Percentiles rank a stretch among this genome's conserved stretches.
These are phyloP conservation scores for Cecidostiba fungosa DNA, from an alignment of 2,888 invertebrate species.

Conservation along the genomic window DNA sequence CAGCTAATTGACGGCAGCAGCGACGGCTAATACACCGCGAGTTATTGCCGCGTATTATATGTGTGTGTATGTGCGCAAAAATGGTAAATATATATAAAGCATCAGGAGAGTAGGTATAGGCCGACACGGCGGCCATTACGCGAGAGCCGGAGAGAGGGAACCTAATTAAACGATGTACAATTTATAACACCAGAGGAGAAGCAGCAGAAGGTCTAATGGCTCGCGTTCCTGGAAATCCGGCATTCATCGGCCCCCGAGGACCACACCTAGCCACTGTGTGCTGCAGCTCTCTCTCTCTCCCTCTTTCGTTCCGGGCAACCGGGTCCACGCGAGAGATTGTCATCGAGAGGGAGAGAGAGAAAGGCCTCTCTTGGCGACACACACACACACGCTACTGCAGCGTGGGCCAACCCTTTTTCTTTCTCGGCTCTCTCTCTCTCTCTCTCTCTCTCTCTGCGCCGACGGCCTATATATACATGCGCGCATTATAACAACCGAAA, in stretches of 20 bases:
- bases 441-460: no score
- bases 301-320: slow-evolving; percentile 10
- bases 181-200: slow-evolving; percentile 77
- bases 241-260: slow-evolving; percentile 73
- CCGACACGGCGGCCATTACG: slow-evolving; percentile 7
- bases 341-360: slow-evolving; percentile 48
- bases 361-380: slow-evolving; percentile 27
- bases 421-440: slow-evolving; percentile 21
- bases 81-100: slow-evolving; percentile 15
- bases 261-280: slow-evolving; percentile 75
- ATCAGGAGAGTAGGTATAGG: neutral
- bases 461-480: neutral
- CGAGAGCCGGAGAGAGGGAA: slow-evolving; percentile 72
- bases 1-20: slow-evolving; percentile 18
- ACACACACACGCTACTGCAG: slow-evolving; percentile 7
- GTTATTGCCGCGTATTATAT: slow-evolving; percentile 15
- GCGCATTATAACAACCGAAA: neutral
- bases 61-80: neutral
- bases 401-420: slow-evolving; percentile 46
- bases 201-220: slow-evolving; percentile 77
- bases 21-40: slow-evolving; percentile 27
- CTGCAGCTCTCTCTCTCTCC: neutral
- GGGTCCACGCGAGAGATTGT: slow-evolving; percentile 56
- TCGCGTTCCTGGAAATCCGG: slow-evolving; percentile 79
- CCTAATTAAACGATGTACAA: slow-evolving; percentile 81